Base-by-base conservation (phyloP, 2,797 vertebrate species). In the Erithacus rubecula region DNA sequence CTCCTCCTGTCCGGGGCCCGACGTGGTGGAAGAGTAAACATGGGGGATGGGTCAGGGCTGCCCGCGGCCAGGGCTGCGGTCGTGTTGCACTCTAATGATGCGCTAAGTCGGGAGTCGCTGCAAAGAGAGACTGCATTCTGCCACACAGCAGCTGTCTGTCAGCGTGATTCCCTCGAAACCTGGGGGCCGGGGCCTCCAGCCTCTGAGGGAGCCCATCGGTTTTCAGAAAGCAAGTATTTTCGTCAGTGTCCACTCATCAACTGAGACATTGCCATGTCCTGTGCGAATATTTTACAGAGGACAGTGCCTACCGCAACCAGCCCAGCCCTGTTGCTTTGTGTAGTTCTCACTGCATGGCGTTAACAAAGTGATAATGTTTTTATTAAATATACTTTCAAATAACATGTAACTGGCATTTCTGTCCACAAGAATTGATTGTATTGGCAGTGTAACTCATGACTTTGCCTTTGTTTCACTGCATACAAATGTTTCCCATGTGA, bases 241-340 rank as follows among this genome's bases (percentile, higher is more conserved):
- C 13, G 1, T 29, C 5, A 16, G 0, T 29, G 26, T 30, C 13
- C 36, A 0, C 27, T 64, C 43, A 3, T 11, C 23, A 53, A 0
- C 55, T 29, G 11, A 24, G 52, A 49, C 21, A 19, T 44, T 17
- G 3, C 39, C 9, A 5, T 60, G 23, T 32, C 13, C 26, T 15
- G 10, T 0, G 0, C 7, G 51, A 32, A 5, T 1, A 0, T 70
- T 74, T 39, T 53, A 17, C 22, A 8, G 36, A 21, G 18, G 16
- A 39, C 12, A 3, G 29, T 15, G 20, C 26, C 53, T 46, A 13
- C 53, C 29, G 2, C 80, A 34, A 0, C 10, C 52, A 36, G 22
- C 82, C n/a, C 47, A 8, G 55, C 36, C 53, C 10, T 36, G 2
- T 11, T n/a, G 32, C 49, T 37, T 39, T 6, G 6, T 23, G 51